phyloP scores from a whole-genome alignment of 2,797 vertebrate species.

The Neosalanx taihuensis region DNA sequence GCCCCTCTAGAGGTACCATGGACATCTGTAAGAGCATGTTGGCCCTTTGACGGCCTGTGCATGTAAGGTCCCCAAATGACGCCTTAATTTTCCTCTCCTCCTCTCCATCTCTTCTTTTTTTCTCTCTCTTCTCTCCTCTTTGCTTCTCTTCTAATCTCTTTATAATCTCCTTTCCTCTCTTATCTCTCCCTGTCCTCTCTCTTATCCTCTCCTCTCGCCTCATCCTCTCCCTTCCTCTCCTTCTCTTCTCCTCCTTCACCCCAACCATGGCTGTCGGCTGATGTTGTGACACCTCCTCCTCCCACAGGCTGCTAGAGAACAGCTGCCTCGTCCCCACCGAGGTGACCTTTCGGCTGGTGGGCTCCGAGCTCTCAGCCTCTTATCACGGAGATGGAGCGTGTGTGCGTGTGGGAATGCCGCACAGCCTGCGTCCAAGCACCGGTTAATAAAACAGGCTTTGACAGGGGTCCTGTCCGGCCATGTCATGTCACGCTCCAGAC shows the following conservation, averaged over 20 bases:
- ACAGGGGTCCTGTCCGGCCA: not conserved
- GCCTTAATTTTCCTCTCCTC: not conserved
- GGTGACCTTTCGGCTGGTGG: constrained; percentile 4
- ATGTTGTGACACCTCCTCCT: constrained; percentile 1
- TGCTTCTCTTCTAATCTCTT: not conserved
- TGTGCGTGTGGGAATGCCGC: not conserved
- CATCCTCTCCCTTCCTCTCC: not conserved
- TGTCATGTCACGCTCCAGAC: not conserved
- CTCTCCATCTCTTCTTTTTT: not conserved
- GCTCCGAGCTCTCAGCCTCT: not conserved
- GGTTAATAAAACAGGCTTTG: not conserved
- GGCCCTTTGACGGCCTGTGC: constrained; percentile 15
- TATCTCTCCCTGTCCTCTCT: not conserved
- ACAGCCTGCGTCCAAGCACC: not conserved
- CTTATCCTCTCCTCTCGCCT: not conserved
- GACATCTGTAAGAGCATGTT: constrained; percentile 18
- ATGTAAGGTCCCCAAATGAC: constrained; percentile 12
- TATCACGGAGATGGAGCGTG: not conserved
- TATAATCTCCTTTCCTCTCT: not conserved
- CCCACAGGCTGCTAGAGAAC: not conserved
- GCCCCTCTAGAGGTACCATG: not conserved
- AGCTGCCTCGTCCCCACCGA: constrained; percentile 4
- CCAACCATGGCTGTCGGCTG: not conserved
- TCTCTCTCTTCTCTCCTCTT: not conserved
- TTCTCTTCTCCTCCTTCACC: not conserved